Percentiles rank a stretch among this genome's conserved stretches.
Evolutionary conservation across 2,797 vertebrate genomes (phyloP).

Genomic region (Percopsis omiscomaycus): DNA sequence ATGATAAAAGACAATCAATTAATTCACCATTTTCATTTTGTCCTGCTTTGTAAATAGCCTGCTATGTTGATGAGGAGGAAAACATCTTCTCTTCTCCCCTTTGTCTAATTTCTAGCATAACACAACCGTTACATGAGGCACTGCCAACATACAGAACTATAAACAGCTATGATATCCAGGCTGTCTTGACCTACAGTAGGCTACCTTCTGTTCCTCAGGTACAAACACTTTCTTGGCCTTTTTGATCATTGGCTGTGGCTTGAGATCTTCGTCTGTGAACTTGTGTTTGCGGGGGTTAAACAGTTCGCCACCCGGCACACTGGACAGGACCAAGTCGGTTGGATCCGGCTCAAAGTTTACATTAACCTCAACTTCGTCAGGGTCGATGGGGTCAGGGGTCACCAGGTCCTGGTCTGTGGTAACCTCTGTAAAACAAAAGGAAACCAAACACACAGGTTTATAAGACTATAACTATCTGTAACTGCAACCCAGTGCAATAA

Average conservation of each 20-base stretch:
- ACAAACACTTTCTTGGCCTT: constrained; percentile 98
- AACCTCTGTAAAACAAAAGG: constrained; percentile 71
- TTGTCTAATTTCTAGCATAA: too few species aligned
- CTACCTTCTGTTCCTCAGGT: constrained; percentile 92
- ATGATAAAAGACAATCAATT: background rate
- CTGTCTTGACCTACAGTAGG: background rate
- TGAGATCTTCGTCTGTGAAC: constrained; percentile 93
- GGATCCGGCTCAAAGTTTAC: constrained; percentile 94
- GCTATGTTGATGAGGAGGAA: too few species aligned
- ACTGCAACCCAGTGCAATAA: too few species aligned
- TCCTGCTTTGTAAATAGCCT: too few species aligned
- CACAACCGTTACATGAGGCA: too few species aligned
- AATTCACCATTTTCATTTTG: too few species aligned
- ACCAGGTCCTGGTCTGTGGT: constrained; percentile 73
- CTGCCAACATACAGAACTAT: too few species aligned
- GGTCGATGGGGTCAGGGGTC: constrained; percentile 81
- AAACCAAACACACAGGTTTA: background rate
- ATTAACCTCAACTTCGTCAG: constrained; percentile 86
- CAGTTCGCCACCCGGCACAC: constrained; percentile 92
- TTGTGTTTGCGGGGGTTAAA: constrained; percentile 95
- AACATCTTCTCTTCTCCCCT: too few species aligned
- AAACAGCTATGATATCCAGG: background rate
- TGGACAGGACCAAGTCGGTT: constrained; percentile 93
- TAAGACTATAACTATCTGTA: too few species aligned
- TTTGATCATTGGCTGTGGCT: constrained; percentile 98